Conservation (phyloP, 2,888 invertebrate genomes). For the Eristalis arbustorum region DNA sequence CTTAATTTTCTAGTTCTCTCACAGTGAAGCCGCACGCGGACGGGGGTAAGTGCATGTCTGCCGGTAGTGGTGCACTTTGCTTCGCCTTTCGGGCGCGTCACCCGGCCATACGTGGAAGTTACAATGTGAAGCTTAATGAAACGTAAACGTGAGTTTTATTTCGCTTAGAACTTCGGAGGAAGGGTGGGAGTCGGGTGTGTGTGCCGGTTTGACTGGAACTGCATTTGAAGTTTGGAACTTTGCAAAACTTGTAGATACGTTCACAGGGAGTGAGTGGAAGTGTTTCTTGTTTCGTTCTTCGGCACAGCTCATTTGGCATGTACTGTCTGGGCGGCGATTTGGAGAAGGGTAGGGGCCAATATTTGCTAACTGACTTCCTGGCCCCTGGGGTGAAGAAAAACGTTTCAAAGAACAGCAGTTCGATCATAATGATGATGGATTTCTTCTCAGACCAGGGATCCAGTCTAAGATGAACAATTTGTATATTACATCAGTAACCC, state of each 20-base stretch:
- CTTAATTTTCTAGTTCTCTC: conserved; percentile 52
- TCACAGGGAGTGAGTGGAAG: neutral
- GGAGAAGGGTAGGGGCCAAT: too few species aligned
- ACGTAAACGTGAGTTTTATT: conserved; percentile 60
- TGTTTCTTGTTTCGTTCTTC: neutral
- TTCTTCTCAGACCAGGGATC: too few species aligned
- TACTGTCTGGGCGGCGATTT: neutral
- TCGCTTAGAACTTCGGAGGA: conserved; percentile 3
- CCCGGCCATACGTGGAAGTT: conserved; percentile 22
- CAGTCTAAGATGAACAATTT: too few species aligned
- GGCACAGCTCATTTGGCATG: neutral
- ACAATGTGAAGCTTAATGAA: conserved; percentile 61
- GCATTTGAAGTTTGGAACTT: neutral
- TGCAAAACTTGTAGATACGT: neutral
- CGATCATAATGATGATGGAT: too few species aligned
- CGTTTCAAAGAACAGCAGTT: too few species aligned
- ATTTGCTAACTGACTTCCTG: too few species aligned
- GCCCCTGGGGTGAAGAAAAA: too few species aligned
- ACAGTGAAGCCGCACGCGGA: neutral
- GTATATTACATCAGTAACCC: too few species aligned
- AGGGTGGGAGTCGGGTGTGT: neutral
- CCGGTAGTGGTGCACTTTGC: conserved; percentile 7
- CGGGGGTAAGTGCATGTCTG: conserved; percentile 51
- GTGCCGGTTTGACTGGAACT: too few species aligned
- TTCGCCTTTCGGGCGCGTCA: conserved; percentile 6